Percentiles rank a stretch among this genome's conserved stretches.
Conservation (phyloP, 2,797 vertebrate species). For the Cyclura pinguis region DNA sequence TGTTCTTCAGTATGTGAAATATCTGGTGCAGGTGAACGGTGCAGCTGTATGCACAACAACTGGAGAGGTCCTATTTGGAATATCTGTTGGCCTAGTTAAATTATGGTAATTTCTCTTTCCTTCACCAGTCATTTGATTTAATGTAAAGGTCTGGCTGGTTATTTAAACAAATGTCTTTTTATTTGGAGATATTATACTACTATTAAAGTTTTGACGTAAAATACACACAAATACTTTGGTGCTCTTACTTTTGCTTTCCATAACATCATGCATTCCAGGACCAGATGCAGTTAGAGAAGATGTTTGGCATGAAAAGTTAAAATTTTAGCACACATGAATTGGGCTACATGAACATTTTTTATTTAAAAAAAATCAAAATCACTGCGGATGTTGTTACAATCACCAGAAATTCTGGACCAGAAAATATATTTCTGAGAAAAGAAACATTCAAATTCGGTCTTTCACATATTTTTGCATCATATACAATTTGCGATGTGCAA, state of each 20-base stretch:
- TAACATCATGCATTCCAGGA: neutral
- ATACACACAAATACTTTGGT: neutral
- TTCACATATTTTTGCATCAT: neutral
- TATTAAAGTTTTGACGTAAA: neutral
- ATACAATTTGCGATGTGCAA: neutral
- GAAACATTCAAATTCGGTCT: neutral
- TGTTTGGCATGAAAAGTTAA: neutral
- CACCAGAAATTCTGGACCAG: neutral
- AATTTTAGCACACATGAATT: neutral
- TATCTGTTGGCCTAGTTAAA: neutral
- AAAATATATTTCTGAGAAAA: neutral
- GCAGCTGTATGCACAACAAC: neutral
- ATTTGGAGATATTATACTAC: neutral
- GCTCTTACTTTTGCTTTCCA: neutral
- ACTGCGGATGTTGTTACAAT: neutral
- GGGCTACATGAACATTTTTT: neutral
- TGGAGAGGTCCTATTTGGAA: neutral
- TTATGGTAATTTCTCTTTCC: neutral
- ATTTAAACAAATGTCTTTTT: neutral
- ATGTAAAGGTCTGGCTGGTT: neutral
- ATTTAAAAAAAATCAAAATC: neutral
- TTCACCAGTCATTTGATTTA: neutral
- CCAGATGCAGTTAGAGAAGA: neutral
- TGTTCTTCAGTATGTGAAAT: neutral
- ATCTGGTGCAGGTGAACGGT: neutral